Evolutionary conservation across 2,113 vertebrate species (phyloP), one percentile per base, ranked within the genome.

Genomic region (Empidonax traillii): DNA sequence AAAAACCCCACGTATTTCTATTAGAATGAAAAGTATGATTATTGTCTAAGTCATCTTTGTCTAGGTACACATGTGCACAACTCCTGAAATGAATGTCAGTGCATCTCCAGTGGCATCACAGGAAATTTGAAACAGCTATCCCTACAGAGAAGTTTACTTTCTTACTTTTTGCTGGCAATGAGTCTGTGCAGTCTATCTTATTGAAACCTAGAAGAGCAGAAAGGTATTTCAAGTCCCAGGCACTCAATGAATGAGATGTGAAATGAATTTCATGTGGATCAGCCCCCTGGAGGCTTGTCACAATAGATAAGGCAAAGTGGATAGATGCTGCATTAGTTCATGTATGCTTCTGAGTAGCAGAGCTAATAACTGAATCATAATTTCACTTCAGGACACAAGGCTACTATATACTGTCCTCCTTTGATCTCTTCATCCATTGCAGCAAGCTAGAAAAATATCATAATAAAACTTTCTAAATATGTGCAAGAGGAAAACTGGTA

Each of bases 291-390:
- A 97, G 97, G 89, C 96, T 97, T 97, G 97, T 98, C 98, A 98
- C 96, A 97, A 98, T 96, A 97, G 96, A 98, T 97, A 97, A 98
- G 95, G 97, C 90, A 84, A 95, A 95, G 87, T 88, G 16, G 94
- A 96, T 97, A 96, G 97, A 97, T 89, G 93, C 49, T 28, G 92
- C 73, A 41, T 96, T 96, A 94, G 92, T 97, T 97, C 97, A 94
- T 94, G 71, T 95, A 89, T 94, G 93, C 82, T 94, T 74, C 96
- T 91, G 94, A 97, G 97, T 91, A 87, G 76, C 94, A 95, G 83
- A 96, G 95, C 95, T 98, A 98, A 98, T 97, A 97, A 98, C 94
- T 94, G 95, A 97, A 98, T 95, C 96, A 89, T 94, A 96, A 97
- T 97, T 97, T 98, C 94, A 96, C 97, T 98, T 92, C 90, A 13